These are phyloP conservation scores for Steatornis caripensis DNA, from an alignment of 2,113 vertebrate genomes.

Conservation along the genomic window DNA sequence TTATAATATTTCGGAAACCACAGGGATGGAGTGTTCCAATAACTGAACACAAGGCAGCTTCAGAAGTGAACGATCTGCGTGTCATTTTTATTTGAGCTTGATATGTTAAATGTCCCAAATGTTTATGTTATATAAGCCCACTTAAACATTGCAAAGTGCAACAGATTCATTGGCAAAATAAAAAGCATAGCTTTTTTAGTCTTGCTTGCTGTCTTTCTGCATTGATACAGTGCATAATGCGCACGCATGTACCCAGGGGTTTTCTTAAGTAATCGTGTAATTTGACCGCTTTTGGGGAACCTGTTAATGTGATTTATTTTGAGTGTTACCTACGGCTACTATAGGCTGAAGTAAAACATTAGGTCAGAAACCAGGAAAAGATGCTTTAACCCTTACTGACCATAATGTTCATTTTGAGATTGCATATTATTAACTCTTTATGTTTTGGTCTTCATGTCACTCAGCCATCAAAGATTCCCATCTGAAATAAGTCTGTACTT, in stretches of 20 bases:
- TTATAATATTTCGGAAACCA: conserved; percentile 84
- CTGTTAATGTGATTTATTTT: conserved; percentile 67
- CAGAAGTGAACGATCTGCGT: conserved; percentile 78
- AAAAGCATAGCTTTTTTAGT: conserved; percentile 28
- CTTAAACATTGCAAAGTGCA: conserved; percentile 73
- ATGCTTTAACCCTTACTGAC: conserved; percentile 15
- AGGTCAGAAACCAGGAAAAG: conserved; percentile 33
- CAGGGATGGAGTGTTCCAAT: conserved; percentile 82
- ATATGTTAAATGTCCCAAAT: conserved; percentile 80
- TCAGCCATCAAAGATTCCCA: neutral
- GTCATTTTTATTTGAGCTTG: conserved; percentile 77
- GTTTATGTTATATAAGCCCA: conserved; percentile 70
- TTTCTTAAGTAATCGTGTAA: conserved; percentile 60
- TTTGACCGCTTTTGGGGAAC: conserved; percentile 62
- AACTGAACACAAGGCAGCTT: conserved; percentile 85
- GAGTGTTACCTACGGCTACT: conserved; percentile 28
- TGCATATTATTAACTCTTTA: neutral
- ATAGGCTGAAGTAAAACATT: conserved; percentile 32
- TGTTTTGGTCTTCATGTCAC: neutral
- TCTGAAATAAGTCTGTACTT: neutral
- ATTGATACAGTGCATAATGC: neutral
- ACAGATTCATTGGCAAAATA: conserved; percentile 66
- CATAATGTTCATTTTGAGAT: neutral
- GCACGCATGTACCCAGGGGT: neutral
- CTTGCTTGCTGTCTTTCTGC: conserved; percentile 22